These are phyloP conservation scores for Amblyteles armatorius DNA, from an alignment of 2,888 invertebrate species.

Conservation along the genomic window DNA sequence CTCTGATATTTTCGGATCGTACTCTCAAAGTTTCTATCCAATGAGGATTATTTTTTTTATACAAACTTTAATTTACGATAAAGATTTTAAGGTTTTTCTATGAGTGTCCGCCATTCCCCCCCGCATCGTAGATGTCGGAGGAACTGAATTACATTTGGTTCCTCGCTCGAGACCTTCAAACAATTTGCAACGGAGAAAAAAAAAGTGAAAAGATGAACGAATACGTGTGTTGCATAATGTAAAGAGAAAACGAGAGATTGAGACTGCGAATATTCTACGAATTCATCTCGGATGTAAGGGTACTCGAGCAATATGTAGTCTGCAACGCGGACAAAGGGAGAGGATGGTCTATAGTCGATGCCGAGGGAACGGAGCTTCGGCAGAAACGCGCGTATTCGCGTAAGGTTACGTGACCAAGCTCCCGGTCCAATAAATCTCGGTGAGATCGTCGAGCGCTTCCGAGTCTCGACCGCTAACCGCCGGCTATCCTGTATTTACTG, in stretches of 20 bases:
- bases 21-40: neutral
- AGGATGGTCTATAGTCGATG: slow-evolving; percentile 36
- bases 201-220: slow-evolving; percentile 5
- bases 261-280: slow-evolving; percentile 19
- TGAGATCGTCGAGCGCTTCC: slow-evolving; percentile 71
- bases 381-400: slow-evolving; percentile 32
- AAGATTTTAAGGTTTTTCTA: neutral
- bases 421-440: slow-evolving; percentile 72
- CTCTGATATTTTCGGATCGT: neutral
- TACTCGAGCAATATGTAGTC: slow-evolving; percentile 23
- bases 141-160: neutral
- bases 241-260: neutral
- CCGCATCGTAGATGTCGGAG: neutral
- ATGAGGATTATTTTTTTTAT: neutral
- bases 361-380: slow-evolving; percentile 38
- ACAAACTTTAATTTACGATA: neutral
- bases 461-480: slow-evolving; percentile 67
- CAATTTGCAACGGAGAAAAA: slow-evolving; percentile 8
- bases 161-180: neutral
- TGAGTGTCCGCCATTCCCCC: neutral
- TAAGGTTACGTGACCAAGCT: slow-evolving; percentile 48
- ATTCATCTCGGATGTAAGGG: slow-evolving; percentile 26
- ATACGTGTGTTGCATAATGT: slow-evolving; percentile 5
- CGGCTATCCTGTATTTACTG: slow-evolving; percentile 75
- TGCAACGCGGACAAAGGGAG: slow-evolving; percentile 10